Conservation (phyloP, 2,797 vertebrate species). For the Cuculus canorus region DNA sequence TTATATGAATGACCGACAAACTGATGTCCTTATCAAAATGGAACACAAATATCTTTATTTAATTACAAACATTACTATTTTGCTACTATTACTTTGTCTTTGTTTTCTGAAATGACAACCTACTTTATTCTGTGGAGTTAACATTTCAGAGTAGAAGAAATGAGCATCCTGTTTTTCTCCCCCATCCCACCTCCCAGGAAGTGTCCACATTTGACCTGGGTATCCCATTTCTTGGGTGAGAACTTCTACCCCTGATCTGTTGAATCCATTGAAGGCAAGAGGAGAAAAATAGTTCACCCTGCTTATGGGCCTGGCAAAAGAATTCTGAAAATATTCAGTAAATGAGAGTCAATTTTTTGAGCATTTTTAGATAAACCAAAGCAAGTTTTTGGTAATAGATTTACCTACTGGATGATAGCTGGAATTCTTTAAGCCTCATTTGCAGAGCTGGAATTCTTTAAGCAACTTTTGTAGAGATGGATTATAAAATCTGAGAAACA, state of each 20-base stretch:
- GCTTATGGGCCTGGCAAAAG: neutral
- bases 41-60: neutral
- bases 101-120: neutral
- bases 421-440: neutral
- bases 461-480: neutral
- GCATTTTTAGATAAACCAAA: neutral
- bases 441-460: neutral
- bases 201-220: neutral
- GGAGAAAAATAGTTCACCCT: neutral
- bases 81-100: neutral
- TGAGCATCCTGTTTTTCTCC: neutral
- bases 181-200: neutral
- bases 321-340: neutral
- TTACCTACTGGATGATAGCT: neutral
- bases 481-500: neutral
- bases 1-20: neutral
- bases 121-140: neutral
- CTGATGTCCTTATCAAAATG: neutral
- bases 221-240: neutral
- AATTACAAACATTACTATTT: neutral
- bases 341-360: neutral
- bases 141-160: neutral
- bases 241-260: neutral
- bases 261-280: neutral
- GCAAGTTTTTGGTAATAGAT: neutral